phyloP scores from a whole-genome alignment of 2,797 vertebrate species.

The Betta splendens region DNA sequence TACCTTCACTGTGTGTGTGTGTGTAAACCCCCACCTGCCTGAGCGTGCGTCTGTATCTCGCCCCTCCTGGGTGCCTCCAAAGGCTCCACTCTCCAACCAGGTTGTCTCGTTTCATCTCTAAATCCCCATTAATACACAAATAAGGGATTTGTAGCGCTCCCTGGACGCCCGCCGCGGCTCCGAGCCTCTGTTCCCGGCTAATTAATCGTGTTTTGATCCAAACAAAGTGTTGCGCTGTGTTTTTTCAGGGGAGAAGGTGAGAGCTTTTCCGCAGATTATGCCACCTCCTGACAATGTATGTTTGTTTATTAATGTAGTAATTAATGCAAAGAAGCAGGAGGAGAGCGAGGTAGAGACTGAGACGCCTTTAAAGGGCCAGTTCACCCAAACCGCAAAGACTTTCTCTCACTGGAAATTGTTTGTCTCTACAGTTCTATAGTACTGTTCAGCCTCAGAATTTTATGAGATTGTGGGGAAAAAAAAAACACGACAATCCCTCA shows the following conservation, averaged over 20 bases:
- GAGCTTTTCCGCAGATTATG: constrained; percentile 60
- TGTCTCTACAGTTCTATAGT: constrained; percentile 9
- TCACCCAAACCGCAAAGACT: constrained; percentile 17
- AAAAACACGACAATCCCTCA: too few species aligned
- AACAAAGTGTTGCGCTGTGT: constrained; percentile 48
- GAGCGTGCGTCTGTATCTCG: neutral
- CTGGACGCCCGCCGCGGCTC: constrained; percentile 47
- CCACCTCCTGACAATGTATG: constrained; percentile 17
- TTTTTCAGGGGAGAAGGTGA: constrained; percentile 39
- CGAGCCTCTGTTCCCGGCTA: constrained; percentile 52
- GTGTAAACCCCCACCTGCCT: constrained; percentile 4
- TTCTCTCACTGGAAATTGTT: too few species aligned
- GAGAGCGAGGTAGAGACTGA: neutral
- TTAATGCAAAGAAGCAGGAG: constrained; percentile 51
- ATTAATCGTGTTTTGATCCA: constrained; percentile 75
- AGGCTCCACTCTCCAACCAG: constrained; percentile 59
- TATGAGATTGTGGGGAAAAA: too few species aligned
- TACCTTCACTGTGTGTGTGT: too few species aligned
- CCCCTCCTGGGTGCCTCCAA: constrained; percentile 56
- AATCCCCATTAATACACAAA: constrained; percentile 75
- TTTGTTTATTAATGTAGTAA: constrained; percentile 43
- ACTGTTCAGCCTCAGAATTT: too few species aligned
- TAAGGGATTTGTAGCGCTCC: constrained; percentile 71
- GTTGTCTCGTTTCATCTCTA: constrained; percentile 76
- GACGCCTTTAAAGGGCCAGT: constrained; percentile 20